A percentile compares a stretch with the other conserved stretches of the same genome.
phyloP scores from a whole-genome alignment of 2,888 invertebrate species.

The Sceliomorpha sp. region DNA sequence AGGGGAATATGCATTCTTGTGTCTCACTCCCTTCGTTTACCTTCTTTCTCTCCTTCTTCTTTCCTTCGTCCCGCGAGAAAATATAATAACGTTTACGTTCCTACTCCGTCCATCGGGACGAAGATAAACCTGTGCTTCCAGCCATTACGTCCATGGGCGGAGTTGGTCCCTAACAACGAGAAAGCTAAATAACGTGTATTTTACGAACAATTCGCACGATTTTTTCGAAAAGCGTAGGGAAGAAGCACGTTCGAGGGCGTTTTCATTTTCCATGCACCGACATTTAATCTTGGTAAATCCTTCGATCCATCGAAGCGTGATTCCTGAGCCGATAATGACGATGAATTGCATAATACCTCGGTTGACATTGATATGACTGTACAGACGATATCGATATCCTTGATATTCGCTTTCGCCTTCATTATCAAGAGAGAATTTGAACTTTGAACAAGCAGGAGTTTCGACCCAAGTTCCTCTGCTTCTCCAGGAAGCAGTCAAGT shows the following conservation, averaged over 20 bases:
- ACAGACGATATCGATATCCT: neutral
- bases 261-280: no score
- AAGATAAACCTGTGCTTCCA: constrained; percentile 39
- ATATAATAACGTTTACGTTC: constrained; percentile 15
- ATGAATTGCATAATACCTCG: no score
- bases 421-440: constrained; percentile 8
- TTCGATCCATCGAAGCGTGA: no score
- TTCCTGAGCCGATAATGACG: no score
- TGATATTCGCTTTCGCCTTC: no score
- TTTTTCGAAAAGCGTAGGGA: no score
- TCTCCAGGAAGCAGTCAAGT: constrained; percentile 5
- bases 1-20: constrained; percentile 40
- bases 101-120: constrained; percentile 21
- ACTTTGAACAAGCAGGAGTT: constrained; percentile 16
- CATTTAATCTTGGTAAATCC: no score
- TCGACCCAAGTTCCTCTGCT: constrained; percentile 6
- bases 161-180: neutral
- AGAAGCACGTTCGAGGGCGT: no score
- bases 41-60: constrained; percentile 10
- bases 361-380: no score
- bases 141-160: constrained; percentile 32
- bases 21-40: constrained; percentile 4
- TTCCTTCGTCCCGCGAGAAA: constrained; percentile 6
- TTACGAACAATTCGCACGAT: no score
- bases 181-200: neutral